Evolutionary conservation across 2,113 vertebrate species (phyloP).

Genomic region (Hypocryptadius cinnamomeus): DNA sequence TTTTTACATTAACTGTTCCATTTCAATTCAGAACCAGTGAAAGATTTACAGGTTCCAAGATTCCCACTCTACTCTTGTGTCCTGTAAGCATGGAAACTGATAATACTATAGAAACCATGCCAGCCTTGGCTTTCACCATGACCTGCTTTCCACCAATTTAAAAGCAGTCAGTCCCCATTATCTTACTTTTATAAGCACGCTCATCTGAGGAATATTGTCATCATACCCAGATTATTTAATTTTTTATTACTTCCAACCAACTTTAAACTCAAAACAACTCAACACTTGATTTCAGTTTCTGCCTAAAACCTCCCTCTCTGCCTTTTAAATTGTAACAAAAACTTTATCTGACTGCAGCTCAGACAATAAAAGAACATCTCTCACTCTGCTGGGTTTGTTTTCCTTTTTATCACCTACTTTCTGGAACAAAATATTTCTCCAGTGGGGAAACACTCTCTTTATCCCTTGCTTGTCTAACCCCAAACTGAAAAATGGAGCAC

Average conservation of each 20-base stretch:
- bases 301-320: background rate
- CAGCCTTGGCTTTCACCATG: conserved; percentile 27
- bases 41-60: conserved; percentile 66
- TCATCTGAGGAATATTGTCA: background rate
- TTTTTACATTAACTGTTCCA: conserved; percentile 47
- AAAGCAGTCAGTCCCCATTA: conserved; percentile 8
- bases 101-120: conserved; percentile 39
- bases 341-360: background rate
- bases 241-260: conserved; percentile 17
- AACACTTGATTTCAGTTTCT: background rate
- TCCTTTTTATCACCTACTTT: background rate
- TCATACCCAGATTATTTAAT: background rate
- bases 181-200: background rate
- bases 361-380: background rate
- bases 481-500: background rate
- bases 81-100: conserved; percentile 60
- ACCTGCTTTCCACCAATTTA: conserved; percentile 35
- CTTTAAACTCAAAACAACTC: background rate
- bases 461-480: background rate
- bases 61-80: conserved; percentile 24
- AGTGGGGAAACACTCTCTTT: background rate
- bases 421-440: background rate
- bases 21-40: conserved; percentile 12
- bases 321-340: background rate
- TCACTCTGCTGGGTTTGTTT: background rate